Percentiles rank a stretch among this genome's conserved stretches.
phyloP scores from a whole-genome alignment of 2,113 vertebrate species.

The Patagioenas fasciata region DNA sequence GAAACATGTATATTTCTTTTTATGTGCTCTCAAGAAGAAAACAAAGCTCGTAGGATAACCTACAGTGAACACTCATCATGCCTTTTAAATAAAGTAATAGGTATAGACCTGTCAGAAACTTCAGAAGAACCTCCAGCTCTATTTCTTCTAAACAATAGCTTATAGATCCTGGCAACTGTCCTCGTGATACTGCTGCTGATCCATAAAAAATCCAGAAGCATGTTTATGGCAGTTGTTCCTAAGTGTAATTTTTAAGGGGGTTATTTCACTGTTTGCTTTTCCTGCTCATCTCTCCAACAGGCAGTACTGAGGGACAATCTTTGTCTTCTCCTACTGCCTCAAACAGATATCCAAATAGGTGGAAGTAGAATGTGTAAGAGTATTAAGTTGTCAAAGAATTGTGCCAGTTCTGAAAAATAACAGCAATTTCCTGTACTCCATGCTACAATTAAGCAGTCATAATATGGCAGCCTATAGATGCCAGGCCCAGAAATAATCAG shows the following conservation, averaged over 20 bases:
- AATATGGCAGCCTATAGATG: conserved; percentile 51
- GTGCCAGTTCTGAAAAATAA: conserved; percentile 49
- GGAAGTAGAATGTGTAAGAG: conserved; percentile 25
- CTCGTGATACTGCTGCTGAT: not conserved
- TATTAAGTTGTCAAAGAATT: conserved; percentile 56
- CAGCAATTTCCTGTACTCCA: conserved; percentile 55
- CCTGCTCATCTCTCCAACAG: not conserved
- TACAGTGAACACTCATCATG: not conserved
- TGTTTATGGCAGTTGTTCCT: not conserved
- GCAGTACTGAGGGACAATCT: not conserved
- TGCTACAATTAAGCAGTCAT: conserved; percentile 69
- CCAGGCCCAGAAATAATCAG: conserved; percentile 45
- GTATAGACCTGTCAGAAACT: not conserved
- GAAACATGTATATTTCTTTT: conserved; percentile 48
- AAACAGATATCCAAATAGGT: not conserved
- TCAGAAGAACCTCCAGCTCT: not conserved
- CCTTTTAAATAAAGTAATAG: conserved; percentile 31
- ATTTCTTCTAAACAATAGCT: not conserved
- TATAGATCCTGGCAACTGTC: not conserved
- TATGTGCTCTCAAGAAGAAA: conserved; percentile 30
- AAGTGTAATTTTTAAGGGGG: not conserved
- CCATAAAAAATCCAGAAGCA: not conserved
- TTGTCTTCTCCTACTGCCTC: not conserved
- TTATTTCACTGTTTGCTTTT: not conserved
- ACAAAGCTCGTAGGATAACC: not conserved